phyloP scores from a whole-genome alignment of 2,888 invertebrate genomes.

The Loripinus fragilis region DNA sequence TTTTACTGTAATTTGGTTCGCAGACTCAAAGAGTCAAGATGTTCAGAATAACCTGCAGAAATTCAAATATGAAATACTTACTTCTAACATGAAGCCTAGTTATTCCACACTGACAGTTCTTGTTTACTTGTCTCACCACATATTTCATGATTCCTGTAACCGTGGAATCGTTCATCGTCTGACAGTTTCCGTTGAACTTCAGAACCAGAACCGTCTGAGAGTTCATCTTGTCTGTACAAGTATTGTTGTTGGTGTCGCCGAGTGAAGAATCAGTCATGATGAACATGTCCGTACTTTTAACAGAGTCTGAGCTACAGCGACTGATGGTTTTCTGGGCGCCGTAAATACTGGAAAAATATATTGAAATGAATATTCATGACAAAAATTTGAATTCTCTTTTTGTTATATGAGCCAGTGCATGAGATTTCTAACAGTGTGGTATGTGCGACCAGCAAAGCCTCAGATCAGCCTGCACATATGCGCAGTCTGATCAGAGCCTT shows the following conservation, averaged over 20 bases:
- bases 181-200: slow-evolving; percentile 41
- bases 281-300: slow-evolving; percentile 47
- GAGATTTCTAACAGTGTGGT: too few relatives aligned
- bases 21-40: too few relatives aligned
- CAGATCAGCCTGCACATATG: too few relatives aligned
- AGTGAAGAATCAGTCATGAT: slow-evolving; percentile 45
- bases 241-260: slow-evolving; percentile 28
- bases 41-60: too few relatives aligned
- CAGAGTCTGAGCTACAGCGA: slow-evolving; percentile 35
- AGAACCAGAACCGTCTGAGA: slow-evolving; percentile 23
- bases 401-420: too few relatives aligned
- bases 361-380: too few relatives aligned
- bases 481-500: too few relatives aligned
- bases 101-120: slow-evolving; percentile 54
- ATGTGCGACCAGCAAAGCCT: too few relatives aligned
- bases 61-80: slow-evolving; percentile 25
- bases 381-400: too few relatives aligned
- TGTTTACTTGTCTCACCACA: slow-evolving; percentile 47
- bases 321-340: slow-evolving; percentile 39
- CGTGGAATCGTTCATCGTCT: slow-evolving; percentile 1
- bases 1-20: too few relatives aligned
- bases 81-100: slow-evolving; percentile 49
- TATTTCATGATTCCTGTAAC: slow-evolving; percentile 17
- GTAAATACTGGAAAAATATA: slow-evolving; percentile 38
- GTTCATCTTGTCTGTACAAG: slow-evolving; percentile 27